These are phyloP conservation scores for Desmophyllum pertusum DNA, from an alignment of 92 coral and sea anemone genomes.

Conservation along the genomic window DNA sequence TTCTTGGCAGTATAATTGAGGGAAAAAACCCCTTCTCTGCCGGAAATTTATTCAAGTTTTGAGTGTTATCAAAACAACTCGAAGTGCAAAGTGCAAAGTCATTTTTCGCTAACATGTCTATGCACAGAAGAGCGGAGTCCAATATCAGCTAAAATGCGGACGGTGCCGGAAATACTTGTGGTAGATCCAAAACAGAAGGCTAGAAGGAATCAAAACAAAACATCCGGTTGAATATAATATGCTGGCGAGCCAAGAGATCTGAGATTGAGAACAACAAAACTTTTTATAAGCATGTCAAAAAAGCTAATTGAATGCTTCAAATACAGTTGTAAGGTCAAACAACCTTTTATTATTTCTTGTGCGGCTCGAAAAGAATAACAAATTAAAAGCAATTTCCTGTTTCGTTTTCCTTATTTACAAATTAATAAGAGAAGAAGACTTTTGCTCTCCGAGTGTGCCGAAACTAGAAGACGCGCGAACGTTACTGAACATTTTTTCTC, in stretches of 20 bases:
- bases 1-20: neutral
- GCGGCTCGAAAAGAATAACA: neutral
- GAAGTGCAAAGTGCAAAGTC: neutral
- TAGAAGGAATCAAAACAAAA: too few species aligned
- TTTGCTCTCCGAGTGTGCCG: neutral
- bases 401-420: neutral
- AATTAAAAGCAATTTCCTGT: neutral
- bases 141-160: neutral
- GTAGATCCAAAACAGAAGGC: neutral
- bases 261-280: neutral
- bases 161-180: neutral
- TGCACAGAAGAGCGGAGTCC: neutral
- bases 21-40: conserved; percentile 2
- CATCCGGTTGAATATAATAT: neutral
- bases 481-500: too few species aligned
- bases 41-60: neutral
- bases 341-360: neutral
- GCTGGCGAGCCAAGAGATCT: neutral
- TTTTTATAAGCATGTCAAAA: neutral
- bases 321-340: neutral
- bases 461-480: neutral
- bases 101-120: neutral
- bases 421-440: neutral
- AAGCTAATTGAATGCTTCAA: too few species aligned
- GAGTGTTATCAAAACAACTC: neutral